phyloP scores from a whole-genome alignment of 2,113 vertebrate genomes.

The Hippoglossus stenolepis region DNA sequence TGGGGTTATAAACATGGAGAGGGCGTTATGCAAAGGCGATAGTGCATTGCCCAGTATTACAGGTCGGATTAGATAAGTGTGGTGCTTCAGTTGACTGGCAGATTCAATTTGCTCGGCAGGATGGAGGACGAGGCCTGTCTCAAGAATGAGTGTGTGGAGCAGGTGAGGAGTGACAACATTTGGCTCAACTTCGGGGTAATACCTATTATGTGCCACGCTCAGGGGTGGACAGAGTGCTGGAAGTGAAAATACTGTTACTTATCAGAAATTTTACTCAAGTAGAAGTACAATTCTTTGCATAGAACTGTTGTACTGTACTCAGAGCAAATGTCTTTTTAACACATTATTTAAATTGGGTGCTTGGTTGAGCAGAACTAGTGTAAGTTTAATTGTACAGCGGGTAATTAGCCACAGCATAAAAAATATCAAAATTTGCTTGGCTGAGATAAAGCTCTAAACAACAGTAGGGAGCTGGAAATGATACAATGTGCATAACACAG shows the following conservation, averaged over 20 bases:
- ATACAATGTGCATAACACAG: too few species aligned
- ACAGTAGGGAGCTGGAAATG: too few species aligned
- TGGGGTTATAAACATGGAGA: slow-evolving; percentile 57
- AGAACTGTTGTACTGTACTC: not conserved
- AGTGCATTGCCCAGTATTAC: slow-evolving; percentile 71
- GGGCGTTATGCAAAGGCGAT: slow-evolving; percentile 71
- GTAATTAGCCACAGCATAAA: too few species aligned
- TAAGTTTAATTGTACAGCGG: too few species aligned
- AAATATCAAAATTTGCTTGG: too few species aligned
- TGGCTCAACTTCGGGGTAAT: slow-evolving; percentile 41
- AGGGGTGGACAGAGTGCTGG: not conserved
- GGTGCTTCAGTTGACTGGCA: slow-evolving; percentile 76
- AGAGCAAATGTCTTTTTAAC: too few species aligned
- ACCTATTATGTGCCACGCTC: slow-evolving; percentile 31
- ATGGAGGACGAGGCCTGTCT: slow-evolving; percentile 55
- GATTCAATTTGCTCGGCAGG: slow-evolving; percentile 74
- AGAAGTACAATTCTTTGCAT: not conserved
- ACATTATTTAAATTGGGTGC: too few species aligned
- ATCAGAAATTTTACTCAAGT: not conserved
- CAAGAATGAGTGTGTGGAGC: slow-evolving; percentile 51
- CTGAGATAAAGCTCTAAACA: too few species aligned
- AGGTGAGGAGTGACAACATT: slow-evolving; percentile 55
- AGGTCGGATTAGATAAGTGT: slow-evolving; percentile 76
- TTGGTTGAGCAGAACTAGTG: too few species aligned
- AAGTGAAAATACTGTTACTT: not conserved